These are phyloP conservation scores for Vultur gryphus DNA, from an alignment of 2,797 vertebrate genomes.

Conservation along the genomic window DNA sequence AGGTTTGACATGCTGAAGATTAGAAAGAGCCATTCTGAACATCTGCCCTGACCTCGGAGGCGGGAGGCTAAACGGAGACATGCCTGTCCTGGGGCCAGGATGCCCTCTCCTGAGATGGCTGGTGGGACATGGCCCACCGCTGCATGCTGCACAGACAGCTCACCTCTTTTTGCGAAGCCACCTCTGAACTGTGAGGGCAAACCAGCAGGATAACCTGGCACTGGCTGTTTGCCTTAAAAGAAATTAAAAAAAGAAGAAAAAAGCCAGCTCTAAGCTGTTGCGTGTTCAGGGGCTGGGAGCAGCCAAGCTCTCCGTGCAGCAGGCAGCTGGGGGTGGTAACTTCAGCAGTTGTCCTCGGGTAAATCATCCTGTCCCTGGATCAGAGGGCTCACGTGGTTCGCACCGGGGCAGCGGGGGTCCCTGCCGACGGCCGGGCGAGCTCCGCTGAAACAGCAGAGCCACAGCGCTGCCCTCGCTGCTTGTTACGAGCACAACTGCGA, in stretches of 20 bases:
- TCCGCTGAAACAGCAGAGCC: neutral
- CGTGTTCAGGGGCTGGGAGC: neutral
- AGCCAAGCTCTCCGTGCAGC: neutral
- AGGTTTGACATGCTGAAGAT: constrained; percentile 8
- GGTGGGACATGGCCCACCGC: fast-evolving
- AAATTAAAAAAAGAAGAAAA: no score
- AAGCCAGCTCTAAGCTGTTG: neutral
- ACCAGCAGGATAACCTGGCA: neutral
- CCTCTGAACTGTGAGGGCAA: neutral
- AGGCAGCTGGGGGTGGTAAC: neutral
- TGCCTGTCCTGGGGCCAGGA: neutral
- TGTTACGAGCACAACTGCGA: neutral
- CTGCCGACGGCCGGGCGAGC: fast-evolving
- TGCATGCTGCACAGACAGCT: neutral
- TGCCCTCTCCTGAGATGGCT: neutral
- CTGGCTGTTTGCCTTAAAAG: neutral
- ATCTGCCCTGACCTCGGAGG: neutral
- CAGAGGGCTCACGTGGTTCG: neutral
- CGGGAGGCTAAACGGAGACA: neutral
- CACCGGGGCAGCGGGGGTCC: neutral
- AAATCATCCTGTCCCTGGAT: neutral
- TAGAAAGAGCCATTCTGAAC: neutral
- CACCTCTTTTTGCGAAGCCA: neutral
- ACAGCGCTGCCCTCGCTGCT: fast-evolving
- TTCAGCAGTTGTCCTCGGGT: neutral